A percentile compares a stretch with the other conserved stretches of the same genome.
Conservation (phyloP, 2,888 invertebrate genomes). For the Subacronicta megacephala region DNA sequence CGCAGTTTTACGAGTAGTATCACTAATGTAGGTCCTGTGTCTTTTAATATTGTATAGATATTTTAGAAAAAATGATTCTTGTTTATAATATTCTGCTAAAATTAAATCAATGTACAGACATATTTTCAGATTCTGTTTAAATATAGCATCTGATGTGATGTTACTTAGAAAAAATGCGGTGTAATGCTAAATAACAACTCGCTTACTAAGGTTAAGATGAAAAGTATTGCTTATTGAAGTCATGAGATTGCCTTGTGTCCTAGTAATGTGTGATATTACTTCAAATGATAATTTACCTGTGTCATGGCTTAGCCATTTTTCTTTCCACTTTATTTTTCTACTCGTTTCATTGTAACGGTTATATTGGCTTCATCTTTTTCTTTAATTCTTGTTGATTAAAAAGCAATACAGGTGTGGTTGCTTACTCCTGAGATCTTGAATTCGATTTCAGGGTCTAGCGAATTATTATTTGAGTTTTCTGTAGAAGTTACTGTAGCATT, state of each 20-base stretch:
- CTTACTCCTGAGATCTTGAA: no score
- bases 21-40: no score
- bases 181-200: constrained; percentile 40
- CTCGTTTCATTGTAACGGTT: not conserved
- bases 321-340: not conserved
- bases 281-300: constrained; percentile 11
- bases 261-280: constrained; percentile 29
- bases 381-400: no score
- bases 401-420: no score
- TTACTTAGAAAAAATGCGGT: constrained; percentile 37
- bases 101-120: not conserved
- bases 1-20: no score
- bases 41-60: no score
- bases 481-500: no score
- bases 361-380: no score
- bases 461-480: no score
- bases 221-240: constrained; percentile 32
- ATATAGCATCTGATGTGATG: constrained; percentile 13
- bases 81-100: not conserved
- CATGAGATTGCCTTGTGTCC: constrained; percentile 21
- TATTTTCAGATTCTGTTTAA: not conserved
- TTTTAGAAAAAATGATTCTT: no score
- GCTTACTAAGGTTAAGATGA: constrained; percentile 34
- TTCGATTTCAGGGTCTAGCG: no score
- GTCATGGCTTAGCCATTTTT: constrained; percentile 5